Evolutionary conservation across 2,113 vertebrate genomes (phyloP), one percentile per base, ranked within the genome.

Genomic region (Calidris pugnax): DNA sequence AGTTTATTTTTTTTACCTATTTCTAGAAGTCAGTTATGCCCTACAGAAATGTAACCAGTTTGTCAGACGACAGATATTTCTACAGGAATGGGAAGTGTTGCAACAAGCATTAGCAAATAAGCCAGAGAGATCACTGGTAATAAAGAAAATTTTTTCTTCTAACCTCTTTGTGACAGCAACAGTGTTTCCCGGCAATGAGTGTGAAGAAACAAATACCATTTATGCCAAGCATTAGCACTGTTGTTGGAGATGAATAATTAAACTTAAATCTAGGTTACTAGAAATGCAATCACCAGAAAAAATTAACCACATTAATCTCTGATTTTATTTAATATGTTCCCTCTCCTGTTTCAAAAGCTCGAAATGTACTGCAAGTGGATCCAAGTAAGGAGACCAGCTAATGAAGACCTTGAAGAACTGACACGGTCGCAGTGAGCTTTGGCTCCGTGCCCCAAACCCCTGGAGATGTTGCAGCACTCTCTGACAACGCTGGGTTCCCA

Each of bases 271-370:
- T 90, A 47, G 89, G 83, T 93, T 95, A 97, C 96, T 97, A 97
- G 91, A 94, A 69, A 85, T 47, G 93, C 93, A 96, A 77, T 97
- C 94, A 95, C 33, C 59, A 96, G 83, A 93, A 98, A 98, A 97
- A 51, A 97, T 97, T 98, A 98, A 98, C 97, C 86, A 82, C 69
- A 94, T 97, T 87, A 91, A 91, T 68, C 87, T 92, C 93, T 92
- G 91, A 74, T 93, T 96, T 93, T 77, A 84, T 89, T 89, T 81
- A 74, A 90, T 90, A 39, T 41, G 93, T 71, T 95, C 62, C 24
- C 73, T 64, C 63, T 73, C 67, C 77, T 55, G 18, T 45, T 77
- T 87, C 74, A 62, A 88, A 74, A 60, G 77, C 55, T 93, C 69
- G 30, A 89, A 86, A 75, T 10, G 83, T 45, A 63, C 51, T 66